Percentiles rank a stretch among this genome's conserved stretches.
Conservation (phyloP, 1,140 invertebrate species). For the Drosophila repletoides region DNA sequence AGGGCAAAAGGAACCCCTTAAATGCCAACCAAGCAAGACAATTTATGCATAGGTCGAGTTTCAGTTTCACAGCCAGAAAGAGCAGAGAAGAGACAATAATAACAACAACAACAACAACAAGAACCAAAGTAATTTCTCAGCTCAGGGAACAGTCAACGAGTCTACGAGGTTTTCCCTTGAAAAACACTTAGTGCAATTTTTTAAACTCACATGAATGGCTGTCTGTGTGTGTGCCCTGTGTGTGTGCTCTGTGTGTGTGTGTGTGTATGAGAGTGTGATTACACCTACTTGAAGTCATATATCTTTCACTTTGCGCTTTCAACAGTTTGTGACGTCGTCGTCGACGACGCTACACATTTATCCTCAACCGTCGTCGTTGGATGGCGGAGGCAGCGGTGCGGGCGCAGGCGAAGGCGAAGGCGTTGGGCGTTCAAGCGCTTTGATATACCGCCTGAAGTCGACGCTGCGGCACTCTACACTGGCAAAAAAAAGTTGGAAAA, state of each 20-base stretch:
- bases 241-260: conserved; percentile 31
- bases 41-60: conserved; percentile 49
- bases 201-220: conserved; percentile 40
- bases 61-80: conserved; percentile 30
- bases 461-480: conserved; percentile 51
- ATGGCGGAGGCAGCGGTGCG: too few species aligned
- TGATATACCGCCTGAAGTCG: conserved; percentile 67
- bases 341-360: conserved; percentile 60
- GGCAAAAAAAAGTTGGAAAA: too few species aligned
- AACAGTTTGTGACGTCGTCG: conserved; percentile 71
- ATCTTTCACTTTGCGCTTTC: conserved; percentile 80
- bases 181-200: conserved; percentile 69
- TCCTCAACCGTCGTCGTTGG: conserved; percentile 47
- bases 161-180: conserved; percentile 50
- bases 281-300: conserved; percentile 80
- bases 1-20: conserved; percentile 25
- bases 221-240: conserved; percentile 27
- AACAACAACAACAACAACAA: conserved; percentile 8
- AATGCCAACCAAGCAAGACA: conserved; percentile 37
- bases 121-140: conserved; percentile 67
- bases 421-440: conserved; percentile 58
- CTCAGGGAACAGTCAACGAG: conserved; percentile 50
- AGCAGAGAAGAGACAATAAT: conserved; percentile 30
- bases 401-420: conserved; percentile 56
- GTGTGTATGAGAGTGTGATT: conserved; percentile 60